A percentile compares a stretch with the other conserved stretches of the same genome.
Evolutionary conservation across 2,888 invertebrate species (phyloP).

Genomic region (Drosophila fungiperda): DNA sequence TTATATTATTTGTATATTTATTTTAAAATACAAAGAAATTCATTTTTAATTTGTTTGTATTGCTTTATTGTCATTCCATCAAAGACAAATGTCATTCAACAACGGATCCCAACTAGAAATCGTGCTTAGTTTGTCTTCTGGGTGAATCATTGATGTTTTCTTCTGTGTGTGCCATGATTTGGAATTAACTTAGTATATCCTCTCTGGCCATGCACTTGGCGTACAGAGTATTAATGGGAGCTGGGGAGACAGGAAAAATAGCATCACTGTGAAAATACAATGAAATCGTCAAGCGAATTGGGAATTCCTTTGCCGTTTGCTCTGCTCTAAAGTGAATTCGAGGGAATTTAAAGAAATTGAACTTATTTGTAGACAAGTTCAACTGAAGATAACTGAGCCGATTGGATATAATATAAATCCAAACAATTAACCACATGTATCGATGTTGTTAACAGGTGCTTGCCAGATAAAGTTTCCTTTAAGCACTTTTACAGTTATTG

Average conservation of each 20-base stretch:
- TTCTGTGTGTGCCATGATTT: not conserved
- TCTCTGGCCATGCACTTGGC: not conserved
- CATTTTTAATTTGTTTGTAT: not conserved
- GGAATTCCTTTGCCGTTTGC: not conserved
- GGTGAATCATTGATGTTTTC: not conserved
- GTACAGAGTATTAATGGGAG: not conserved
- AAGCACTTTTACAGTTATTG: not conserved
- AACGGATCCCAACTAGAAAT: not conserved
- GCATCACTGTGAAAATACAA: not conserved
- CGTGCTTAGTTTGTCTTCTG: not conserved
- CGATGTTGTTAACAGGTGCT: not conserved
- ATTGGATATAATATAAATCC: not conserved
- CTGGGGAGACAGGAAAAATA: not conserved
- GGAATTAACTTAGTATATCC: not conserved
- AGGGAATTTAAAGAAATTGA: constrained; percentile 1
- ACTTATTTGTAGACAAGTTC: not conserved
- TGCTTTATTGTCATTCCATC: not conserved
- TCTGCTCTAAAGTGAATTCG: not conserved
- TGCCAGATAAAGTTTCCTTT: not conserved
- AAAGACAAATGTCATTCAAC: too few species aligned
- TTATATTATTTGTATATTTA: not conserved
- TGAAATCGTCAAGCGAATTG: not conserved
- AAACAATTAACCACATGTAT: not conserved
- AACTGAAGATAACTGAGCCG: not conserved
- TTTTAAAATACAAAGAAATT: not conserved